phyloP scores from a whole-genome alignment of 2,113 vertebrate genomes.

The Melanostigma gelatinosum region DNA sequence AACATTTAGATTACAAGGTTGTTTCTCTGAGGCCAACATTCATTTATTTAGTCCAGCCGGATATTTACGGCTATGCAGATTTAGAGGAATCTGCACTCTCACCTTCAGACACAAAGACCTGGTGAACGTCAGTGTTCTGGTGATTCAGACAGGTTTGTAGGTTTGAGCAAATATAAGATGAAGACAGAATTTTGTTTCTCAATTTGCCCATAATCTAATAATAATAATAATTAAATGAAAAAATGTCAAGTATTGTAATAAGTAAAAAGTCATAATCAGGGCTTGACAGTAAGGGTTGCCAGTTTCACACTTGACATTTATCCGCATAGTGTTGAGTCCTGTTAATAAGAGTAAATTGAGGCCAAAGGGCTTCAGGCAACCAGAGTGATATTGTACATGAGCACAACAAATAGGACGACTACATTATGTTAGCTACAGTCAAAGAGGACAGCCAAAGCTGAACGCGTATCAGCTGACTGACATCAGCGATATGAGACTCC shows the following conservation, averaged over 20 bases:
- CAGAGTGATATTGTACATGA: not conserved
- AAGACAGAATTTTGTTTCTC: not conserved
- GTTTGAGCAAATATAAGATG: not conserved
- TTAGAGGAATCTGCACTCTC: not conserved
- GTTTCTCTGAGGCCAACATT: conserved; percentile 17
- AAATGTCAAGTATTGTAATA: not conserved
- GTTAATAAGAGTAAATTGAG: not conserved
- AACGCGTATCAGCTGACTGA: not conserved
- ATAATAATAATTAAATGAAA: too few relatives aligned
- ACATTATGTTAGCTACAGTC: not conserved
- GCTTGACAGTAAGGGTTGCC: not conserved
- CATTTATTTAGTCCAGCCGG: conserved; percentile 26
- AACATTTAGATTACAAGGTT: conserved; percentile 32
- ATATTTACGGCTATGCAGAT: not conserved
- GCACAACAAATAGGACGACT: not conserved
- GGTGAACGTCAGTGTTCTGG: not conserved
- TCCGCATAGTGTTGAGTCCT: not conserved
- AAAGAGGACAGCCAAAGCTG: not conserved
- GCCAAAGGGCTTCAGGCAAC: not conserved
- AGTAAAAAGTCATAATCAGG: not conserved
- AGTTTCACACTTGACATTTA: too few relatives aligned
- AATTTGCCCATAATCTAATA: too few relatives aligned
- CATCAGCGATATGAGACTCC: not conserved
- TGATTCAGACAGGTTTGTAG: not conserved
- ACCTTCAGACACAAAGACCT: not conserved